Evolutionary conservation across 2,797 vertebrate genomes (phyloP).

Genomic region (Pangasius sanitwongsei): DNA sequence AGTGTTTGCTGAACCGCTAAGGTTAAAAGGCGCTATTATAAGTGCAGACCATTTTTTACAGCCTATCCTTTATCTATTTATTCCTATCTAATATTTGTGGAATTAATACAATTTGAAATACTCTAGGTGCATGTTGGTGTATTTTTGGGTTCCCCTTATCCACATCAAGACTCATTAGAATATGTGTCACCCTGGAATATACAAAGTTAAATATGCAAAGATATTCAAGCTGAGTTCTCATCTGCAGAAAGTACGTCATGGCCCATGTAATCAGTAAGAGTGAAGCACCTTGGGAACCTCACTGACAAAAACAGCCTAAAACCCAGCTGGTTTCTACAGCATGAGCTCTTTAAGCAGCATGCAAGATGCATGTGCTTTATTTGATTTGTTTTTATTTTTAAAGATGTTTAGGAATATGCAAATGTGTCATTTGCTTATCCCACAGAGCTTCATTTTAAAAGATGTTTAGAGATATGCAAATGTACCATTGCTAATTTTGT

Average conservation of each 20-base stretch:
- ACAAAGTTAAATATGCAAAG: conserved; percentile 64
- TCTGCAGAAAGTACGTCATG: conserved; percentile 58
- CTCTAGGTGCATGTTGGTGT: conserved; percentile 30
- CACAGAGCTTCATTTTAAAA: conserved; percentile 9
- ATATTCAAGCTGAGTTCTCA: conserved; percentile 62
- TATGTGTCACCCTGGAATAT: conserved; percentile 60
- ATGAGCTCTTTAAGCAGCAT: conserved; percentile 38
- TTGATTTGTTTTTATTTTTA: conserved; percentile 50
- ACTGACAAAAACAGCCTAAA: conserved; percentile 36
- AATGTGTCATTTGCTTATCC: conserved; percentile 27
- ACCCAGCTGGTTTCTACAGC: conserved; percentile 11
- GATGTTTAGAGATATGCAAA: conserved; percentile 14
- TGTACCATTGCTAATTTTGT: conserved; percentile 49
- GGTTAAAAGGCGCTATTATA: too few species aligned
- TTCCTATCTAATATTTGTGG: conserved; percentile 12
- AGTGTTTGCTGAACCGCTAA: too few species aligned
- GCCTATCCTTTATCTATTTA: background rate
- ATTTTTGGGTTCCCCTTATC: conserved; percentile 20
- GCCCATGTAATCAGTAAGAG: conserved; percentile 58
- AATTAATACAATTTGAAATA: conserved; percentile 27
- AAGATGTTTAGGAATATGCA: conserved; percentile 50
- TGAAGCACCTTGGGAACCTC: conserved; percentile 49
- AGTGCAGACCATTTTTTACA: background rate
- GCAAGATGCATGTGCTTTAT: conserved; percentile 32
- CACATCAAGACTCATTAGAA: conserved; percentile 55